Conservation (phyloP, 2,113 vertebrate genomes). For the Acrocephalus arundinaceus region DNA sequence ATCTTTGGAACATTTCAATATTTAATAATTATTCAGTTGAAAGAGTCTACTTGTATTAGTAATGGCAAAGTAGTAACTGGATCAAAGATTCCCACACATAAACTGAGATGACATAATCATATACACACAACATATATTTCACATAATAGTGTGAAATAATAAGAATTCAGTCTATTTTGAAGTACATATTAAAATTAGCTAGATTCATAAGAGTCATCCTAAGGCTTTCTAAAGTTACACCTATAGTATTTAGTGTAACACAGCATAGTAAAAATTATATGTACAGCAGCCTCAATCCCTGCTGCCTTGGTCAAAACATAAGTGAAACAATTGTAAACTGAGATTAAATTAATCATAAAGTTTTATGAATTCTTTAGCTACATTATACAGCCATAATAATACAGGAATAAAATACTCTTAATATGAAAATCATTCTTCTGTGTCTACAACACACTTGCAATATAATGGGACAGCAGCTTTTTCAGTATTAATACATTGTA, state of each 20-base stretch:
- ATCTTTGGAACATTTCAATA: slow-evolving; percentile 34
- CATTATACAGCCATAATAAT: not conserved
- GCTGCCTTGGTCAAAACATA: not conserved
- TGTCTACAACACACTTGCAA: not conserved
- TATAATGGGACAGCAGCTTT: not conserved
- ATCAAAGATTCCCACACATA: not conserved
- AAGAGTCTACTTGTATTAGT: not conserved
- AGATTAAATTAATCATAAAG: slow-evolving; percentile 15
- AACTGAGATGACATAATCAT: not conserved
- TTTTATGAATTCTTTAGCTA: not conserved
- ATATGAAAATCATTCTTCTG: not conserved
- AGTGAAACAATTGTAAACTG: not conserved
- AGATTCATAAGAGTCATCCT: not conserved
- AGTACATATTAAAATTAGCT: not conserved
- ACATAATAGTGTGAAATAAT: not conserved
- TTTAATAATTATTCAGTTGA: slow-evolving; percentile 26
- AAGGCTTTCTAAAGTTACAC: not conserved
- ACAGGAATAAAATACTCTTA: not conserved
- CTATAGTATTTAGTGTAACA: not conserved
- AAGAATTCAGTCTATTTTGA: not conserved
- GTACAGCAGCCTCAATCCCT: not conserved
- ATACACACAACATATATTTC: not conserved
- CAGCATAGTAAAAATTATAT: not conserved
- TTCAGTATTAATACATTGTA: not conserved
- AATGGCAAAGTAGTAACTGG: not conserved